phyloP scores from a whole-genome alignment of 2,113 vertebrate genomes.

The Cisticola juncidis region DNA sequence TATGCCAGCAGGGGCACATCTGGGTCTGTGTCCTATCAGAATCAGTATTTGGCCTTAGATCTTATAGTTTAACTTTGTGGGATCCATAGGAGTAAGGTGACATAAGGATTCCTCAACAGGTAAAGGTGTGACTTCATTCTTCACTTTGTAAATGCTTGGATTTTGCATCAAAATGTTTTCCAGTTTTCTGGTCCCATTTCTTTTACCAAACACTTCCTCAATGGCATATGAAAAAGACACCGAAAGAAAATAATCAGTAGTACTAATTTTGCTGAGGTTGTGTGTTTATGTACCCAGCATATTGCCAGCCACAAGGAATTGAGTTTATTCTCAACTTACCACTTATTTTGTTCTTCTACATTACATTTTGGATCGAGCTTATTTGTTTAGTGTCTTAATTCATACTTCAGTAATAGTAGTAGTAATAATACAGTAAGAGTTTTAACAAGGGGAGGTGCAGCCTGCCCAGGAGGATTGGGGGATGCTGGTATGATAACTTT shows the following conservation, averaged over 20 bases:
- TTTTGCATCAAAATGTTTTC: neutral
- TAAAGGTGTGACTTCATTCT: neutral
- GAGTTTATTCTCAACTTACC: neutral
- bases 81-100: neutral
- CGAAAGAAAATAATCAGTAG: neutral
- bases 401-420: neutral
- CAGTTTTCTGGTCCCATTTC: neutral
- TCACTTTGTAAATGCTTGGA: neutral
- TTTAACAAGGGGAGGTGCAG: neutral
- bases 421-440: neutral
- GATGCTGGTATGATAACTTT: neutral
- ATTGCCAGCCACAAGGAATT: neutral
- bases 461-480: neutral
- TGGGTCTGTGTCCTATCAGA: neutral
- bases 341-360: neutral
- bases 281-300: neutral
- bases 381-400: neutral
- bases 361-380: neutral
- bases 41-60: neutral
- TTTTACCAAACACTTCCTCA: neutral
- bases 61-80: neutral
- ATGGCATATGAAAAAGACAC: neutral
- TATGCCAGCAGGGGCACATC: neutral
- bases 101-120: neutral
- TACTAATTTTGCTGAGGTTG: neutral